These are phyloP conservation scores for Oryctes rhinoceros DNA, from an alignment of 1,140 invertebrate genomes.

Conservation along the genomic window DNA sequence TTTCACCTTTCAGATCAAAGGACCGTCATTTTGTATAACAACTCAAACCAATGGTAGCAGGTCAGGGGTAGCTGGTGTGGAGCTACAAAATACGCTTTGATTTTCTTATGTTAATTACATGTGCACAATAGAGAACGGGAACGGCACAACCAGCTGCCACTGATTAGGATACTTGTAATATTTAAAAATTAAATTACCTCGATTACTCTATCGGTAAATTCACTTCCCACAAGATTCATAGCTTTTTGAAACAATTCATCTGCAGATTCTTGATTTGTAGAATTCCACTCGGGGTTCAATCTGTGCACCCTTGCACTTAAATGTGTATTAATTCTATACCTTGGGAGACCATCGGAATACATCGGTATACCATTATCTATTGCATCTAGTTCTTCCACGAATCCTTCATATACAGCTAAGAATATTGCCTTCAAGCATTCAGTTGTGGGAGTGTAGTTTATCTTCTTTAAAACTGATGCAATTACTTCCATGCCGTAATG, in stretches of 20 bases:
- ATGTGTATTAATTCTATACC: constrained; percentile 83
- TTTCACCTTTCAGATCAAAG: too few species aligned
- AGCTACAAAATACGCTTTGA: too few species aligned
- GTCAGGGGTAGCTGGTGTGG: too few species aligned
- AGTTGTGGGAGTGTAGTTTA: constrained; percentile 60
- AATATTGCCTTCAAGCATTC: constrained; percentile 73
- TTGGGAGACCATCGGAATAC: constrained; percentile 76
- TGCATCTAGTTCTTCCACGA: constrained; percentile 95
- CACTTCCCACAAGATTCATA: constrained; percentile 78
- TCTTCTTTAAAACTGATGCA: constrained; percentile 62
- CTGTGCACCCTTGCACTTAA: constrained; percentile 77
- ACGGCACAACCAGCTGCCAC: not conserved
- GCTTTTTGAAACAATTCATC: constrained; percentile 77
- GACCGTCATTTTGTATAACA: too few species aligned
- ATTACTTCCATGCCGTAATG: constrained; percentile 90
- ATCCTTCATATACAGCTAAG: constrained; percentile 85
- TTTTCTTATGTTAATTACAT: too few species aligned
- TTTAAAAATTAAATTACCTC: constrained; percentile 48
- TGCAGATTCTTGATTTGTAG: constrained; percentile 63
- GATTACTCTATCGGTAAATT: constrained; percentile 81
- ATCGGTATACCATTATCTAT: constrained; percentile 95
- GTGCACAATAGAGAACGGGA: too few species aligned
- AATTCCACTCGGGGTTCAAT: constrained; percentile 92
- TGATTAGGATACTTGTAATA: not conserved
- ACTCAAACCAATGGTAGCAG: too few species aligned